Evolutionary conservation across 2,888 invertebrate genomes (phyloP), one percentile per base, ranked within the genome.

Genomic region (Tortricodes alternella): DNA sequence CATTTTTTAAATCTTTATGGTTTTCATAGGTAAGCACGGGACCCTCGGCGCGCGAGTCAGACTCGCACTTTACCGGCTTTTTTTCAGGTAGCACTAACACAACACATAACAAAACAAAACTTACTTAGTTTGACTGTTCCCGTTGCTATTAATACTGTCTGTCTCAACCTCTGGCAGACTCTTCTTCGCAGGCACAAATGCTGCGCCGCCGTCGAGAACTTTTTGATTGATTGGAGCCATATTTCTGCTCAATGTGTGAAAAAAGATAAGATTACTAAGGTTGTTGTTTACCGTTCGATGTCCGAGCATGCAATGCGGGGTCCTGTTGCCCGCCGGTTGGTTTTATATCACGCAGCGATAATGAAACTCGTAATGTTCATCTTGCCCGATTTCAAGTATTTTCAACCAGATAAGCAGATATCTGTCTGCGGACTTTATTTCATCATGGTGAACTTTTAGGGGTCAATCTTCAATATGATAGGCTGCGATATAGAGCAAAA

Each of bases 191-290:
- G 83, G 69, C 58, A 77, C 71, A 59, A 71, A 82, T 53, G 63
- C 66, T 64, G 83, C 81, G 60, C 71, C 68, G 44, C 73, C 83
- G 49, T 80, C 83, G n/a, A 84, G 61, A 51, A 80, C 75, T 60
- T 76, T 82, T 38, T 73, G 82, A 67, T 87, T 88, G 32, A 87
- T 78, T 27, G 90, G 89, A 61, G 89, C 85, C 90, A 89, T 90
- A 79, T 43, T 61, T 63, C 66, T 59, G 59, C 67, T 63, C 64
- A 61, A 43, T 61, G 60, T 64, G 60, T 61, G 60, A 58, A 44
- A 66, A 62, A 65, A 66, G 65, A 66, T 58, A 50, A 61, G 50
- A 60, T 46, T 15, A 61, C 61, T 56, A 56, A 58, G 64, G 61
- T 63, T 64, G 68, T 71, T 83, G 80, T 74, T 73, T 56, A 65